These are phyloP conservation scores for Tethea ocularis DNA, from an alignment of 2,888 invertebrate genomes.

Conservation along the genomic window DNA sequence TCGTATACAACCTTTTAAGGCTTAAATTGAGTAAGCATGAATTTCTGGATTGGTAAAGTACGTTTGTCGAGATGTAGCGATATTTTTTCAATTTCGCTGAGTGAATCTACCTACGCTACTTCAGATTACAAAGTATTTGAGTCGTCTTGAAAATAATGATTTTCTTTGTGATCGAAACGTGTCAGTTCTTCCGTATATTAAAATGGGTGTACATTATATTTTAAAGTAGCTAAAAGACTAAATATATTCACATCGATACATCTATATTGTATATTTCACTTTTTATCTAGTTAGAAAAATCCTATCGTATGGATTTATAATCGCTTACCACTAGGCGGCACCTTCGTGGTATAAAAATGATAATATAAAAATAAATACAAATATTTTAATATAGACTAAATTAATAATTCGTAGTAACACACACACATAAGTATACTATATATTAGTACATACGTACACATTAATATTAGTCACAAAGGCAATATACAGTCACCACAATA, in stretches of 20 bases:
- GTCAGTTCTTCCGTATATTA: background rate
- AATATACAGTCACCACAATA: background rate
- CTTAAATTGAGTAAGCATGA: background rate
- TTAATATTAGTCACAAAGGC: background rate
- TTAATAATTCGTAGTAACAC: too few relatives aligned
- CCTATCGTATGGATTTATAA: too few relatives aligned
- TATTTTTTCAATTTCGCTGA: slow-evolving; percentile 15
- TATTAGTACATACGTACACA: too few relatives aligned
- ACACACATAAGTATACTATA: too few relatives aligned
- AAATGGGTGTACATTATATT: background rate
- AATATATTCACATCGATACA: too few relatives aligned
- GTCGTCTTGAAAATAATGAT: slow-evolving; percentile 3
- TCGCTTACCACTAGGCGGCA: too few relatives aligned
- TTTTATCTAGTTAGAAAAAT: too few relatives aligned
- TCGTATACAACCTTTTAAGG: background rate
- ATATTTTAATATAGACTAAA: too few relatives aligned
- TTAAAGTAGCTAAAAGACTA: too few relatives aligned
- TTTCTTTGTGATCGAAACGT: background rate
- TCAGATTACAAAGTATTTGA: background rate
- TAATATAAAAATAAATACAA: too few relatives aligned
- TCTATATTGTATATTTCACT: too few relatives aligned
- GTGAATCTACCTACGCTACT: slow-evolving; percentile 1
- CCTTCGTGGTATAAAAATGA: too few relatives aligned
- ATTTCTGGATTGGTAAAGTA: background rate
- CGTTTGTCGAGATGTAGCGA: slow-evolving; percentile 9